Base-by-base conservation (phyloP, 2,113 vertebrate species). In the Brienomyrus longianalis region DNA sequence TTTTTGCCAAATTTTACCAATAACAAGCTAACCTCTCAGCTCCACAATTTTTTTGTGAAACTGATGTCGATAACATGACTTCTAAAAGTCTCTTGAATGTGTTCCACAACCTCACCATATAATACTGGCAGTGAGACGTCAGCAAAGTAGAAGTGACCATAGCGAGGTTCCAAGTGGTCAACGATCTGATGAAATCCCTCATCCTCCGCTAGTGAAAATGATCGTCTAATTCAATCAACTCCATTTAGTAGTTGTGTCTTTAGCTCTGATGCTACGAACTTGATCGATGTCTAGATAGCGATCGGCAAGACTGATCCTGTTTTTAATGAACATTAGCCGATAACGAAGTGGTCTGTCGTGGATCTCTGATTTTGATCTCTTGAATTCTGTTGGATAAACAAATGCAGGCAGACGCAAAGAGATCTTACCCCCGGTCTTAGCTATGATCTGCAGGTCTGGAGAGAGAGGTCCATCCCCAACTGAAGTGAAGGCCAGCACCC, bases 381-480 rank as follows among this genome's bases (percentile, higher is more conserved):
- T 19, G 70, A 77, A 48, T 47, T 21, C 83, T 84, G 19, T 84
- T 17, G 45, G 83, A 45, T 3, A 87, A n/a, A 62, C 8, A 19
- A 48, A 52, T n/a, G 48, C 21, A n/a, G 6, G 31, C 59, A 52
- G 47, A 54, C 2, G 50, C 56, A 39, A 2, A 80, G 43, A 27
- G 15, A 86, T 43, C 92, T 59, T 90, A 96, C 96, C 98, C 96
- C 98, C 98, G 90, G 98, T 99, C 92, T 99, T 98, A 91, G 98
- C 98, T 91, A 99, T 99, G 92, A 99, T 99, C 93, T 99, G 98
- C 93, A 99, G 97, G 92, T 99, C 98, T 93, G 96, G 97, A 89
- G 98, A 99, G 91, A 99, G 96, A 5, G 98, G 98, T 80, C 98
- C 98, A 84, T 99, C 98, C 86, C 98, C 98, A 89, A 99, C 98